A percentile compares a stretch with the other conserved stretches of the same genome.
phyloP scores from a whole-genome alignment of 2,888 invertebrate species.

The Papilio demoleus region DNA sequence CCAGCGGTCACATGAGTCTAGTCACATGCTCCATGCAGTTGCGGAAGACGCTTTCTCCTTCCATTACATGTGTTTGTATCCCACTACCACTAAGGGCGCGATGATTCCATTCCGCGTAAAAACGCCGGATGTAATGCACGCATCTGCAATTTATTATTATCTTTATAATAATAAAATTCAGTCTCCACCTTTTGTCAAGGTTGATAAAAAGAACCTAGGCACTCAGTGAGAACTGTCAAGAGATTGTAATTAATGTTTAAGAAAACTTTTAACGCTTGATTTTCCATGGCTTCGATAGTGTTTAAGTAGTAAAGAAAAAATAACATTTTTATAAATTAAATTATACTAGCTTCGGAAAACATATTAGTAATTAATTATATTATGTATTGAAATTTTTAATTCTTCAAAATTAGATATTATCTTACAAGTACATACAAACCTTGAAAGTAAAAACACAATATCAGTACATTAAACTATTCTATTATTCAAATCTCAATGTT shows the following conservation, averaged over 20 bases:
- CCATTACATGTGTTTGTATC: constrained; percentile 49
- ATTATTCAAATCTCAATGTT: constrained; percentile 35
- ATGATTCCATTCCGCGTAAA: constrained; percentile 16
- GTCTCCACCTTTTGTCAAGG: neutral
- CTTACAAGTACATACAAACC: neutral
- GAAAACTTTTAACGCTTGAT: too few relatives aligned
- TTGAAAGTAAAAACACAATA: neutral
- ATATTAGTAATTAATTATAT: too few relatives aligned
- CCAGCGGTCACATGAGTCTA: constrained; percentile 61
- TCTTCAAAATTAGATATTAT: neutral
- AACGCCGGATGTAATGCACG: constrained; percentile 11
- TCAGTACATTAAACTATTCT: neutral
- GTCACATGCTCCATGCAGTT: constrained; percentile 64
- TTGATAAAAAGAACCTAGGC: too few relatives aligned
- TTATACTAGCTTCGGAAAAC: too few relatives aligned
- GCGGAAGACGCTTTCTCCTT: constrained; percentile 70
- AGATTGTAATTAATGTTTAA: too few relatives aligned
- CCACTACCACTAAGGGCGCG: constrained; percentile 48
- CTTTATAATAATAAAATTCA: neutral
- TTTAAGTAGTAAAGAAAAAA: too few relatives aligned
- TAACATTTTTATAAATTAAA: neutral
- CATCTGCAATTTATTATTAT: neutral
- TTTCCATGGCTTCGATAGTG: too few relatives aligned
- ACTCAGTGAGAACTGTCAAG: too few relatives aligned
- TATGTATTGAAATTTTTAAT: too few relatives aligned